These are phyloP conservation scores for Clarias laeviceps DNA, from an alignment of 2,797 vertebrate species.

Conservation along the genomic window DNA sequence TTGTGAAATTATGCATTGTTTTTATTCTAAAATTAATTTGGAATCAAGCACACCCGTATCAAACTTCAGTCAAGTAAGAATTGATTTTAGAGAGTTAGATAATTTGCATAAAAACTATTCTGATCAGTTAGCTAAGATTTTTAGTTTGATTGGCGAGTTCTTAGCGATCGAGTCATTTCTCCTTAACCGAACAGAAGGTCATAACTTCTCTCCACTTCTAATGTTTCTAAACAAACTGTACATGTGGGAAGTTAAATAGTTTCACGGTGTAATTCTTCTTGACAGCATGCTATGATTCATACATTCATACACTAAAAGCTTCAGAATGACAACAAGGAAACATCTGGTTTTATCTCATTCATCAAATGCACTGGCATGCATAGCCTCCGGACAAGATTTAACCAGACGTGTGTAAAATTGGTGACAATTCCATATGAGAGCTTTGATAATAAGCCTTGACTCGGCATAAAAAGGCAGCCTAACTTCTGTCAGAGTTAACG, in stretches of 20 bases:
- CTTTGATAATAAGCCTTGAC: neutral
- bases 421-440: neutral
- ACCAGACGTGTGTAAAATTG: neutral
- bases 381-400: neutral
- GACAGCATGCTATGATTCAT: neutral
- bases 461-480: neutral
- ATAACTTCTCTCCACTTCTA: neutral
- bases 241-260: neutral
- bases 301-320: neutral
- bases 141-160: too few relatives aligned
- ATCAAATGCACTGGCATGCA: neutral
- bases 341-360: conserved; percentile 12
- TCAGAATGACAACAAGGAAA: neutral
- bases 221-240: neutral
- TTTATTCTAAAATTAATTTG: neutral
- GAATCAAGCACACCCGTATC: neutral
- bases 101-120: neutral
- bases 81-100: neutral
- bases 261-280: neutral
- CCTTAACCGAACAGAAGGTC: neutral
- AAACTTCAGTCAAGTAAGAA: neutral
- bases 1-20: neutral
- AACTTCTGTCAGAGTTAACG: neutral
- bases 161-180: neutral
- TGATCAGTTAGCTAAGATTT: neutral